Evolutionary conservation across 2,888 invertebrate genomes (phyloP), one percentile per base, ranked within the genome.

Genomic region (Dasysyrphus albostriatus): DNA sequence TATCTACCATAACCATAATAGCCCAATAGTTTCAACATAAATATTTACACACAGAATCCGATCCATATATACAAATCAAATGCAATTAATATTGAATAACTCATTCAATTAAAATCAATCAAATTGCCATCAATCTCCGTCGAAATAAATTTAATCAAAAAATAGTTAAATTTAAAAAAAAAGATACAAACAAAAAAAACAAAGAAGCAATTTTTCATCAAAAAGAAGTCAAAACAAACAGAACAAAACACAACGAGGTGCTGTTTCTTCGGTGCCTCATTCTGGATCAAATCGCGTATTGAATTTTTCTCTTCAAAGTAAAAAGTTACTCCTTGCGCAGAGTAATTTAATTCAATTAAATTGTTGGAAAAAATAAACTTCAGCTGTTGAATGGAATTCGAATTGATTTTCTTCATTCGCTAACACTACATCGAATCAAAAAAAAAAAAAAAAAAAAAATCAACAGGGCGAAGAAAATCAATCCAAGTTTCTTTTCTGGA

Each of bases 81-180:
- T 69, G 54, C 75, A 76, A 76, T 76, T 76, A 80, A 65, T 75
- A 24, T 10, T 69, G 49, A 73, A 63, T 70, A 79, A 76, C 9
- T 72, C 76, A 76, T 81, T 76, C 77, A 82, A 85, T 82, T 82
- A 59, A 78, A 78, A 69, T 70, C 77, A 85, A 85, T 85, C 65
- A 82, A 85, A 82, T 72, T 51, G 72, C 47, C 76, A 75, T 77
- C 76, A 85, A 72, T 77, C 72, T 61, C 70, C 70, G 16, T 24
- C 37, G 29, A 19, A 14, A 61, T 61, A 61, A 61, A 61, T 61
- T 61, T 61, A 42, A 61, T 61, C 61, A 61, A 61, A 3, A 61
- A 54, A 61, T 39, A 24, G 61, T 61, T 39, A 24, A 24, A 59
- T 24, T 32, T 8, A 63, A 24, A 63, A 42, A 37, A 70, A 42